A percentile compares a stretch with the other conserved stretches of the same genome.
phyloP scores from a whole-genome alignment of 2,797 vertebrate genomes.

The Potorous gilbertii region DNA sequence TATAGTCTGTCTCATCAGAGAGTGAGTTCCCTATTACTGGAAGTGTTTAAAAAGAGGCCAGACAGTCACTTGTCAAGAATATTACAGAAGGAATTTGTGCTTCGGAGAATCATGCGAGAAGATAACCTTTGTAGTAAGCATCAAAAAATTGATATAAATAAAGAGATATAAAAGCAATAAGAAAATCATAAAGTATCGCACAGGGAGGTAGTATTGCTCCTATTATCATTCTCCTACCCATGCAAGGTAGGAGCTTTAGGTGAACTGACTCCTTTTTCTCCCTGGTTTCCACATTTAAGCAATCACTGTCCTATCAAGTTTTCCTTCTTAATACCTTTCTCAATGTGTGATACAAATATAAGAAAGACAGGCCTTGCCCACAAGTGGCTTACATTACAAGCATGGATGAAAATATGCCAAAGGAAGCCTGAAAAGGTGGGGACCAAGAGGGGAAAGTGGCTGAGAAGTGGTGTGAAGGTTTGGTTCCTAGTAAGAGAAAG shows the following conservation, averaged over 20 bases:
- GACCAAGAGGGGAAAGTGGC: neutral
- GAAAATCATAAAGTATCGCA: neutral
- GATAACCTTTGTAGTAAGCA: neutral
- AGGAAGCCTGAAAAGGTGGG: neutral
- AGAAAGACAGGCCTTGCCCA: neutral
- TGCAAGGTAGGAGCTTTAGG: neutral
- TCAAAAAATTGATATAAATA: neutral
- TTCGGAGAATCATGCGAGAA: neutral
- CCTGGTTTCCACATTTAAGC: neutral
- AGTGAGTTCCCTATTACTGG: neutral
- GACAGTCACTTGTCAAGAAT: neutral
- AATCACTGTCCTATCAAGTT: neutral
- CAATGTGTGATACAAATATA: neutral
- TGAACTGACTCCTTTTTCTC: neutral
- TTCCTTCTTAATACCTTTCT: neutral
- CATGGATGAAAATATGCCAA: neutral
- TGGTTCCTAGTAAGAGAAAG: neutral
- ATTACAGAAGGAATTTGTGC: neutral
- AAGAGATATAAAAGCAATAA: neutral
- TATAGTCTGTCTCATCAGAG: neutral
- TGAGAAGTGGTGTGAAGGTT: neutral
- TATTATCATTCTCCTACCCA: neutral
- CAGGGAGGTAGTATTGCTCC: neutral
- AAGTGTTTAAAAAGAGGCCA: neutral
- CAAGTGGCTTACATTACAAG: neutral